Evolutionary conservation across 2,113 vertebrate species (phyloP).

Genomic region (Tiliqua scincoides): DNA sequence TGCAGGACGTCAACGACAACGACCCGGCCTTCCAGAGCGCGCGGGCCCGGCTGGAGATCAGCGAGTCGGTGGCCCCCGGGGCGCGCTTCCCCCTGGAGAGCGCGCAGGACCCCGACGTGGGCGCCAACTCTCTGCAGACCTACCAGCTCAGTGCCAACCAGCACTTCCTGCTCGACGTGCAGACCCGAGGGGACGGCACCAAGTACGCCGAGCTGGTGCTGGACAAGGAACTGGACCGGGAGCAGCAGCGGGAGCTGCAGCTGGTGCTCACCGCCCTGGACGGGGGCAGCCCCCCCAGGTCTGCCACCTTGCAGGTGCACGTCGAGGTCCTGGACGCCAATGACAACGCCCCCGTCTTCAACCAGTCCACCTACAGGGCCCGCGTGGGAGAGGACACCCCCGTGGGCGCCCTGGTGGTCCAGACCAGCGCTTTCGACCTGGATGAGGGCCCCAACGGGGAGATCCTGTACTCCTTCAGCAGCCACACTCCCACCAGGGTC

Average conservation of each 20-base stretch:
- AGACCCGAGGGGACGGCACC: constrained; percentile 75
- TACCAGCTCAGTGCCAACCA: constrained; percentile 79
- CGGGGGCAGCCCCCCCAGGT: constrained; percentile 74
- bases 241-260: constrained; percentile 68
- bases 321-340: constrained; percentile 77
- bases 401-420: constrained; percentile 67
- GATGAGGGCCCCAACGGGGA: constrained; percentile 84
- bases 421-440: constrained; percentile 74
- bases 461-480: constrained; percentile 78
- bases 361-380: constrained; percentile 77
- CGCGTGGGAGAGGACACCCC: constrained; percentile 71
- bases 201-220: constrained; percentile 80
- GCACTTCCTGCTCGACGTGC: constrained; percentile 78
- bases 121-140: constrained; percentile 81
- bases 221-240: constrained; percentile 76
- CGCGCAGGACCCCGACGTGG: constrained; percentile 83
- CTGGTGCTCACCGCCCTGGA: constrained; percentile 76
- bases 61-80: constrained; percentile 75
- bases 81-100: constrained; percentile 83
- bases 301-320: constrained; percentile 71
- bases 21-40: constrained; percentile 77
- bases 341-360: constrained; percentile 77
- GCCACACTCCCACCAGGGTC: constrained; percentile 73
- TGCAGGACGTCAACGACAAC: constrained; percentile 85
- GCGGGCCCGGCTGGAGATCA: constrained; percentile 79